Percentiles rank a stretch among this genome's conserved stretches.
Conservation (phyloP, 1,140 invertebrate species). For the Chlorops oryzae region DNA sequence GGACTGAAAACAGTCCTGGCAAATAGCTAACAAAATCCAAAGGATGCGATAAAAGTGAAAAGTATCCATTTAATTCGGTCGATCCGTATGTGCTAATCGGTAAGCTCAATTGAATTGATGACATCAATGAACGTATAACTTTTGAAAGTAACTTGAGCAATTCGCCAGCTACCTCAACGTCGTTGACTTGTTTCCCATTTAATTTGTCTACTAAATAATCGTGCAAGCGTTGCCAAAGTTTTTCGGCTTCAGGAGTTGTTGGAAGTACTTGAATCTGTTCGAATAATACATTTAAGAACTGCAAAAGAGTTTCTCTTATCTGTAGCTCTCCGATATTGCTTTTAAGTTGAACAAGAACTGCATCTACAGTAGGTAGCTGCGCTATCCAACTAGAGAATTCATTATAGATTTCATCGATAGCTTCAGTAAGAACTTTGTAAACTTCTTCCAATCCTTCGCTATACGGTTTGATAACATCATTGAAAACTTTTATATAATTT, state of each 20-base stretch:
- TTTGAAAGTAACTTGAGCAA: constrained; percentile 50
- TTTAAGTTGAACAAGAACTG: constrained; percentile 19
- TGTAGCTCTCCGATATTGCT: constrained; percentile 33
- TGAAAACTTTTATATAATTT: constrained; percentile 53
- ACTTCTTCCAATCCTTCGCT: constrained; percentile 50
- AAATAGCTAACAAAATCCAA: constrained; percentile 47
- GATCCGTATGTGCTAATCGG: constrained; percentile 6
- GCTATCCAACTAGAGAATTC: constrained; percentile 52
- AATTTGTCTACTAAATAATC: constrained; percentile 56
- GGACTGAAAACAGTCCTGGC: constrained; percentile 49
- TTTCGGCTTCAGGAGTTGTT: constrained; percentile 53
- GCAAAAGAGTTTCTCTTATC: constrained; percentile 47
- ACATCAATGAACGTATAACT: constrained; percentile 48
- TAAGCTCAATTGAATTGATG: constrained; percentile 17
- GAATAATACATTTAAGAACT: constrained; percentile 50
- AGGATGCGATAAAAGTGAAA: constrained; percentile 18
- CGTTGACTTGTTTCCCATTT: constrained; percentile 50
- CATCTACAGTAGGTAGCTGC: constrained; percentile 48
- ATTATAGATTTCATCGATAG: constrained; percentile 49
- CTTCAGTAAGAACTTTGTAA: constrained; percentile 47
- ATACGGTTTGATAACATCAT: constrained; percentile 53
- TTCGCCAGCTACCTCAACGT: constrained; percentile 52
- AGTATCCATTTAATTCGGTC: not conserved
- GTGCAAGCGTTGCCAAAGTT: constrained; percentile 50
- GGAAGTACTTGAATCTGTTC: constrained; percentile 50